Conservation (phyloP, 2,888 invertebrate species). For the Calliopum simillimum region DNA sequence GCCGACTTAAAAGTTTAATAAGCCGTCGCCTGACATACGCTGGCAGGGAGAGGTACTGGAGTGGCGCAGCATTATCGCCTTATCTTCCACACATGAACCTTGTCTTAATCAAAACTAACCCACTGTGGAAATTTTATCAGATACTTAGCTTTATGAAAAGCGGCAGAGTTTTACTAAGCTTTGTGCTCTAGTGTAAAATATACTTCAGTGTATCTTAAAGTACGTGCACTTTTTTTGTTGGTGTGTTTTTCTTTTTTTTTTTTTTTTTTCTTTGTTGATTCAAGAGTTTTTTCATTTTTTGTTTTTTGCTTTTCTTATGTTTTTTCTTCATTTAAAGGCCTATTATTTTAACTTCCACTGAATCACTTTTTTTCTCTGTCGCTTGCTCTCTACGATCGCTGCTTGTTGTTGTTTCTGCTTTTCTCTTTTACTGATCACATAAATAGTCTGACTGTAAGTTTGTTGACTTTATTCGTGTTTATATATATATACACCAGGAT, state of each 20-base stretch:
- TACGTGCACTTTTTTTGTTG: background rate
- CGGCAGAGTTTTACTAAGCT: background rate
- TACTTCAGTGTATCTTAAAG: conserved; percentile 3
- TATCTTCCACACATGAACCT: too few species aligned
- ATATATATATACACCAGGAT: too few species aligned
- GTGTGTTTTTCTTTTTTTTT: background rate
- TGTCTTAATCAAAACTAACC: too few species aligned
- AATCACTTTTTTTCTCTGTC: background rate
- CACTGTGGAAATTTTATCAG: too few species aligned
- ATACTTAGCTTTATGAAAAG: too few species aligned
- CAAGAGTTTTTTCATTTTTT: background rate
- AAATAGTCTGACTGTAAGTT: background rate
- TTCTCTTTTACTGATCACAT: background rate
- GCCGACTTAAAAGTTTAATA: too few species aligned
- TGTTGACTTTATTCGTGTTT: background rate
- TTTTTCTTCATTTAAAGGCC: background rate
- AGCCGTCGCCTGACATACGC: too few species aligned
- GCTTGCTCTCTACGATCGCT: background rate
- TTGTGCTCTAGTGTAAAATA: background rate
- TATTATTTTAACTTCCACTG: background rate
- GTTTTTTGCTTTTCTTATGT: background rate
- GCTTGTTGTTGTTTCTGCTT: background rate
- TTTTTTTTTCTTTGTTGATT: background rate
- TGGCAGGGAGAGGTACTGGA: too few species aligned
- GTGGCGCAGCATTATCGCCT: too few species aligned